phyloP scores from a whole-genome alignment of 2,888 invertebrate species.

The Portevinia maculata region DNA sequence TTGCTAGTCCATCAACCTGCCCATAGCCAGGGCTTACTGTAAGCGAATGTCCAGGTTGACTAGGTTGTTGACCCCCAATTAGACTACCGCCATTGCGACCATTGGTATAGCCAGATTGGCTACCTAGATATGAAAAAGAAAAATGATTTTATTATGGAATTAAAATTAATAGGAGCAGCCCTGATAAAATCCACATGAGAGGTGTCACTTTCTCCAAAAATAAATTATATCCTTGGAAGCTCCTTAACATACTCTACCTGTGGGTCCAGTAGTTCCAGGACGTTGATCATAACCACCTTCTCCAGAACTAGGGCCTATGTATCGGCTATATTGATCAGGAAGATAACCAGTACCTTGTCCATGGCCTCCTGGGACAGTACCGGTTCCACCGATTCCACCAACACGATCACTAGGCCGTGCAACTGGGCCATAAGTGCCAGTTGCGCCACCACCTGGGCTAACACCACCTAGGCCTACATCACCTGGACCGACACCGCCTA shows the following conservation, averaged over 20 bases:
- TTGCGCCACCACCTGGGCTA: constrained; percentile 45
- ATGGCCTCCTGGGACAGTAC: neutral
- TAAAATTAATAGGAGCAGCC: constrained; percentile 10
- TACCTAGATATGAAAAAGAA: too few relatives aligned
- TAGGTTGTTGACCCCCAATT: neutral
- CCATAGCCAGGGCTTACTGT: constrained; percentile 12
- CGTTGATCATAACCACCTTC: constrained; percentile 30
- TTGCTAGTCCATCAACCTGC: neutral
- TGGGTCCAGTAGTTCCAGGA: constrained; percentile 15
- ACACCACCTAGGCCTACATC: constrained; percentile 4
- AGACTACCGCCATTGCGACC: constrained; percentile 21
- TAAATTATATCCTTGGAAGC: constrained; percentile 12
- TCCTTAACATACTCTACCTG: constrained; percentile 46
- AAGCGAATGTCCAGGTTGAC: constrained; percentile 23
- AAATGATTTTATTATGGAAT: too few relatives aligned
- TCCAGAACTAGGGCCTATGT: constrained; percentile 41
- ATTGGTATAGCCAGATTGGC: constrained; percentile 29
- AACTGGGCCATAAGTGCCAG: constrained; percentile 20
- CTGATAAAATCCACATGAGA: constrained; percentile 27
- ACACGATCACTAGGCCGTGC: neutral
- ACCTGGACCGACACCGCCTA: constrained; percentile 34
- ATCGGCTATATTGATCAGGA: constrained; percentile 40
- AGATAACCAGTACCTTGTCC: constrained; percentile 13
- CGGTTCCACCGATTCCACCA: constrained; percentile 2
- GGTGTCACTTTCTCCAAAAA: constrained; percentile 10